Evolutionary conservation across 2,797 vertebrate species (phyloP), one percentile per base, ranked within the genome.

Genomic region (Delichon dasypus): DNA sequence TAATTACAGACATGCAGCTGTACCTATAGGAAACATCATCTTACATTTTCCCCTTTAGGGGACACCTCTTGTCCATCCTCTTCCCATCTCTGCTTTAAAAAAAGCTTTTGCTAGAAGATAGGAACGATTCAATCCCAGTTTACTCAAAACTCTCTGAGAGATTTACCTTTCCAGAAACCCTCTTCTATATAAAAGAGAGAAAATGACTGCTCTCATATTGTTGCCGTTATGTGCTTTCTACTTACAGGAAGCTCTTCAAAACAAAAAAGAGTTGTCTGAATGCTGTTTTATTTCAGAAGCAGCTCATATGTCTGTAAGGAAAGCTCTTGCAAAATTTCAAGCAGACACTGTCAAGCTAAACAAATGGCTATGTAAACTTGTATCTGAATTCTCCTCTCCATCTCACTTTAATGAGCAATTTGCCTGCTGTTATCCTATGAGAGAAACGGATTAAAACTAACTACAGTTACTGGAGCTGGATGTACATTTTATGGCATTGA

Each of bases 321-420:
- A 91, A 89, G 96, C 89, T 68, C 71, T 98, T 94, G 78, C 57
- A 74, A 85, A 88, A 75, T 96, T 96, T 77, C 97, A 98, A 94
- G 93, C 89, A 2, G 95, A 98, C 45, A 97, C 89, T 58, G 78
- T 72, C 77, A 96, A 84, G 85, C 51, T 96, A 72, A 94, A 96
- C 85, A 91, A 76, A 95, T 91, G 97, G 95, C 97, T 97, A 51
- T 44, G 92, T 13, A 96, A 95, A 81, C 98, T 98, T 98, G 98
- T 98, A 88, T 20, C 64, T 30, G 36, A 90, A 70, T 60, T 74
- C 62, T 93, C 34, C 12, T 88, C 48, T 75, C 48, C 51, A 5
- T 71, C 60, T 78, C 50, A 27, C 29, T 80, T 88, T 54, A 74
- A 27, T 22, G 29, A 86, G 47, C 66, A 60, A 50, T 75, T 70